phyloP scores from a whole-genome alignment of 2,797 vertebrate species.

The Euthynnus affinis region DNA sequence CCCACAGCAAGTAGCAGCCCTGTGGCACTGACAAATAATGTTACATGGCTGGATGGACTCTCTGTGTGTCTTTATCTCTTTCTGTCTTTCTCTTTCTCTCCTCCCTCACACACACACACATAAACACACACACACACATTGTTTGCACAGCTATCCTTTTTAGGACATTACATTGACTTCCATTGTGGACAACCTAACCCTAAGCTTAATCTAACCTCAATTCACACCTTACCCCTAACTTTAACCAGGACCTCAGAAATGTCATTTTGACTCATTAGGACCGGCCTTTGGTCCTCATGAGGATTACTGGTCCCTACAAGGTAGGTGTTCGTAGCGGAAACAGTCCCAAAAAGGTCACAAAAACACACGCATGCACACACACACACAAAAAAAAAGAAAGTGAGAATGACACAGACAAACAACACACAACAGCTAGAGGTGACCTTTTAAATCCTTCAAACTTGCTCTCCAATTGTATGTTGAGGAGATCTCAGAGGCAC shows the following conservation, averaged over 20 bases:
- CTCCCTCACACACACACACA: not conserved
- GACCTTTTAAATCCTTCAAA: conserved; percentile 35
- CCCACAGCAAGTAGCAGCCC: conserved; percentile 44
- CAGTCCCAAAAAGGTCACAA: too few relatives aligned
- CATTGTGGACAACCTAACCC: too few relatives aligned
- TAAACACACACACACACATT: not conserved
- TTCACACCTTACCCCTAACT: too few relatives aligned
- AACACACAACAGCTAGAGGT: not conserved
- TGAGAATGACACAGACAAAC: not conserved
- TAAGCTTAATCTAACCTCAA: too few relatives aligned
- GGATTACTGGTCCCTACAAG: too few relatives aligned
- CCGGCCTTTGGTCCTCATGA: too few relatives aligned
- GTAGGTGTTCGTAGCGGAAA: too few relatives aligned
- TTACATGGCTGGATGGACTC: conserved; percentile 31
- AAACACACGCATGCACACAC: not conserved
- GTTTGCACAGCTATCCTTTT: too few relatives aligned
- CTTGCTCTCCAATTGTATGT: not conserved
- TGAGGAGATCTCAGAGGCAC: conserved; percentile 11
- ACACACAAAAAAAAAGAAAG: not conserved
- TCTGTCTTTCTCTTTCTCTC: not conserved
- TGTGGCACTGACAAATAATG: conserved; percentile 28
- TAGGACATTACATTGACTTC: too few relatives aligned
- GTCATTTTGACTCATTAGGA: too few relatives aligned
- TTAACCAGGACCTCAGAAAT: too few relatives aligned
- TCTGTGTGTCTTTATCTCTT: conserved; percentile 7